Percentiles rank a stretch among this genome's conserved stretches.
These are phyloP conservation scores for Virgularia gustaviana DNA, from an alignment of 92 coral and sea anemone genomes.

Conservation along the genomic window DNA sequence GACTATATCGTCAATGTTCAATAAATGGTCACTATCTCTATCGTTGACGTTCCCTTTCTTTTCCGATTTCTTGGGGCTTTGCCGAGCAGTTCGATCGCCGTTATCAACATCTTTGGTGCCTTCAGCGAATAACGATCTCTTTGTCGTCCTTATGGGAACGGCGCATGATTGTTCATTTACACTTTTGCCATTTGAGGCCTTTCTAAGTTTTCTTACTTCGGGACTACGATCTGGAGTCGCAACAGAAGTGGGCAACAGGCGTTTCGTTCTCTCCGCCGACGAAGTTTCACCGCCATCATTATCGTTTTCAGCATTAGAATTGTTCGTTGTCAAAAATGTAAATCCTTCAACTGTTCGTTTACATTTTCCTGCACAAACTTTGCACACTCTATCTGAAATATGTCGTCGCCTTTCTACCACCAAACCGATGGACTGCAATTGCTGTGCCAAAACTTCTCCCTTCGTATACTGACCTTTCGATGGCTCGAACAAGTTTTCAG, in stretches of 20 bases:
- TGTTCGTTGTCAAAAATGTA: background rate
- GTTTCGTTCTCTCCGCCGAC: background rate
- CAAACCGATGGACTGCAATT: constrained; percentile 21
- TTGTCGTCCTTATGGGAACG: constrained; percentile 1
- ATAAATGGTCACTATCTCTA: background rate
- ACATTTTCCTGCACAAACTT: constrained; percentile 1
- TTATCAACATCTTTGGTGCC: constrained; percentile 5
- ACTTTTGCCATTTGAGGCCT: background rate
- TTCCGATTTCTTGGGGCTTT: background rate
- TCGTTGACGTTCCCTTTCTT: background rate
- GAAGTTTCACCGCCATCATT: background rate
- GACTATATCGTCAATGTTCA: background rate
- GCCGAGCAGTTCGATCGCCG: constrained; percentile 8
- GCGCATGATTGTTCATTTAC: no score
- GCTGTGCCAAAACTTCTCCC: constrained; percentile 33
- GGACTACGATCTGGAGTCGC: constrained; percentile 48
- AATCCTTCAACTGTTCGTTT: background rate
- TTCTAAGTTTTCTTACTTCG: constrained; percentile 2
- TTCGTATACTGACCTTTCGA: constrained; percentile 12
- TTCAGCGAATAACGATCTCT: constrained; percentile 7
- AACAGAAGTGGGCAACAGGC: constrained; percentile 39
- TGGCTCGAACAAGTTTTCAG: constrained; percentile 14
- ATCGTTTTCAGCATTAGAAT: background rate
- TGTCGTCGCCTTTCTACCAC: constrained; percentile 2
- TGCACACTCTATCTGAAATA: constrained; percentile 26